Conservation (phyloP, 1,140 invertebrate genomes). For the Popillia japonica region DNA sequence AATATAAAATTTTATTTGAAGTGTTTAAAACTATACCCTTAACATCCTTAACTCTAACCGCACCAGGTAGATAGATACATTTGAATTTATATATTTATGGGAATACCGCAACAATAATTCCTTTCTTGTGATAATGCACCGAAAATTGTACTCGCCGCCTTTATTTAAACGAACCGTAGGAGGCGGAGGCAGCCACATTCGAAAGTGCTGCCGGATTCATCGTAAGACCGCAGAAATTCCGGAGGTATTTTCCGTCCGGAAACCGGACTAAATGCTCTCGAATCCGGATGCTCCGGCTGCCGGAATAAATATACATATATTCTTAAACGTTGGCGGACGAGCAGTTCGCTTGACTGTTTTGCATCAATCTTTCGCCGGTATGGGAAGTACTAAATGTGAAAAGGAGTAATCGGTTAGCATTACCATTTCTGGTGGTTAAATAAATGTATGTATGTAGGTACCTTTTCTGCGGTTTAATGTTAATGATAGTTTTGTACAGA, state of each 20-base stretch:
- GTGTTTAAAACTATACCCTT: too few relatives aligned
- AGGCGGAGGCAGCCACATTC: neutral
- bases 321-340: slow-evolving; percentile 43
- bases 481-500: too few relatives aligned
- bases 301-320: slow-evolving; percentile 56
- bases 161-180: neutral
- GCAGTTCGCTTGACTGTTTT: slow-evolving; percentile 35
- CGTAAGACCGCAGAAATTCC: slow-evolving; percentile 46
- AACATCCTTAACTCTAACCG: neutral
- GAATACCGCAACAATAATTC: neutral
- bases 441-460: too few relatives aligned
- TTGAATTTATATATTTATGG: neutral
- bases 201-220: slow-evolving; percentile 20
- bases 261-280: slow-evolving; percentile 55
- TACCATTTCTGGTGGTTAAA: too few relatives aligned
- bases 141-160: neutral
- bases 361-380: slow-evolving; percentile 5
- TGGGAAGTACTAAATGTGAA: neutral
- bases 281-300: slow-evolving; percentile 53
- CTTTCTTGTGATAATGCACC: neutral
- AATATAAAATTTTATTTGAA: too few relatives aligned
- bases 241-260: slow-evolving; percentile 53
- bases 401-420: neutral
- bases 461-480: too few relatives aligned
- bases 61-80: neutral